Evolutionary conservation across 2,797 vertebrate species (phyloP).

Genomic region (Mionectes olivaceus): DNA sequence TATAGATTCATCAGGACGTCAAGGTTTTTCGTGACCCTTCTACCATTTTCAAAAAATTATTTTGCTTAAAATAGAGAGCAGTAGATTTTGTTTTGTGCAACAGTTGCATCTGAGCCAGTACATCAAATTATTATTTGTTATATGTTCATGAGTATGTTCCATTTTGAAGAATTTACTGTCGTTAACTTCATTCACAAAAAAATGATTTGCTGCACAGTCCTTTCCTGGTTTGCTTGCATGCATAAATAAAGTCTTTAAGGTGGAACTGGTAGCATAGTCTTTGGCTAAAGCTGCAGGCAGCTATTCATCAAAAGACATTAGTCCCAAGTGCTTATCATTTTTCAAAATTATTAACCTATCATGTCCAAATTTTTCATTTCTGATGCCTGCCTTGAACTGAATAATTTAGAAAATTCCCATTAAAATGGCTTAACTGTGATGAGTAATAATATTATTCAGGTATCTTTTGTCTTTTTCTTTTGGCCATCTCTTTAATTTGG

Average conservation of each 20-base stretch:
- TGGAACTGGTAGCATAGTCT: neutral
- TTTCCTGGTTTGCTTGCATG: neutral
- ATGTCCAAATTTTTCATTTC: constrained; percentile 12
- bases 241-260: neutral
- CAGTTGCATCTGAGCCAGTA: neutral
- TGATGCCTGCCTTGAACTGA: neutral
- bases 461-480: neutral
- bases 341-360: neutral
- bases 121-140: neutral
- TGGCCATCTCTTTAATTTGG: neutral
- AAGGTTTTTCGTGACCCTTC: neutral
- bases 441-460: neutral
- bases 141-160: neutral
- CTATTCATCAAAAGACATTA: neutral
- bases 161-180: neutral
- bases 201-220: neutral
- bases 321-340: neutral
- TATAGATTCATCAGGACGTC: neutral
- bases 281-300: neutral
- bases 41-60: neutral
- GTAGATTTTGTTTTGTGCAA: neutral
- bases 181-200: neutral
- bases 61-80: neutral
- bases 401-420: neutral
- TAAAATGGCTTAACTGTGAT: neutral